Evolutionary conservation across 1,140 invertebrate genomes (phyloP), one percentile per base, ranked within the genome.

Genomic region (Drosophila willistoni): DNA sequence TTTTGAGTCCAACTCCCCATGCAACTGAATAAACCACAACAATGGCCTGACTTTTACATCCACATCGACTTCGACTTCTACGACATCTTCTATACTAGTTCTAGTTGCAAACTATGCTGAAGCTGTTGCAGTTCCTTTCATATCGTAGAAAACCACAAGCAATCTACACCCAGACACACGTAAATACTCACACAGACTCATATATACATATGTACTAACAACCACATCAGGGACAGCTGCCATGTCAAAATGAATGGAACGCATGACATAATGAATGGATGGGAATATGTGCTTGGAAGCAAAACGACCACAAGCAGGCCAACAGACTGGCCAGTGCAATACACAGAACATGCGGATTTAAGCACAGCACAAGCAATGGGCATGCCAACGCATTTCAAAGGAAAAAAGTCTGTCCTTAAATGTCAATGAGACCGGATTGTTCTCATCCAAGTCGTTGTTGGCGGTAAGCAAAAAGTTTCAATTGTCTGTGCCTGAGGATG

Each of bases 401-500:
- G 66, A 77, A 71, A 79, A 79, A 87, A 87, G 69, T 61, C 41
- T 77, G 83, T 86, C 66, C 79, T 79, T 61, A 42, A 87, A 71
- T 77, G 76, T 73, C 76, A 79, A 71, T 73, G 71, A 56, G 73
- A 79, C 68, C 57, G 76, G 67, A 75, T 70, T 84, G 17, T 54
- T 44, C 22, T 14, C 64, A 17, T 59, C 9, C 57, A 41, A 64
- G 14, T 64, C n/a, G 17, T 47, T n/a, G 61, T 73, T 57, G 41
- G 59, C 60, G 79, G 67, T 44, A 41, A 68, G 62, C 67, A 73
- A 81, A 79, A 86, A 87, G 79, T 87, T 86, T 86, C 83, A 87
- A 83, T 86, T 86, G 83, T 82, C 76, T 79, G 57, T 76, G 82
- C 69, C 72, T 51, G 83, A 87, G 72, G 73, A 87, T 87, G 83